Percentiles rank a stretch among this genome's conserved stretches.
phyloP scores from a whole-genome alignment of 2,113 vertebrate genomes.

The Tychaedon coryphoeus region DNA sequence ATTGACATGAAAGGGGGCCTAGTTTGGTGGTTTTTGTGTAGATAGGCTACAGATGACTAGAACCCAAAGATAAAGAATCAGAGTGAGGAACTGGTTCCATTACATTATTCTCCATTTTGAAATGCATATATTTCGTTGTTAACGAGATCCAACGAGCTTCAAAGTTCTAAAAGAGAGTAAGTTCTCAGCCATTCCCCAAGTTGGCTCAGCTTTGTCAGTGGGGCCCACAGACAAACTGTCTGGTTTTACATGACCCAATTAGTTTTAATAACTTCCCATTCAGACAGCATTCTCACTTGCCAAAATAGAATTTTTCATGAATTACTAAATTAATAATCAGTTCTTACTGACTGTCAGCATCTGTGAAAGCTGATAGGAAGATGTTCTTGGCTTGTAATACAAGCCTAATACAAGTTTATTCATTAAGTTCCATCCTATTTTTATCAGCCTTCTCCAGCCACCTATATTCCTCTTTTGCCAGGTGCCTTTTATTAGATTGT shows the following conservation, averaged over 20 bases:
- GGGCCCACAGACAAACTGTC: background rate
- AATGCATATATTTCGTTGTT: background rate
- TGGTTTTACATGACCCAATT: background rate
- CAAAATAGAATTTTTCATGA: conserved; percentile 32
- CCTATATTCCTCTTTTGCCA: background rate
- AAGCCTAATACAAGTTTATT: background rate
- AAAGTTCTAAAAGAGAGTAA: background rate
- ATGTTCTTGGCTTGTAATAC: background rate
- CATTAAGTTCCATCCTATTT: background rate
- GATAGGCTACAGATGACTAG: background rate
- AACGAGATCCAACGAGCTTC: background rate
- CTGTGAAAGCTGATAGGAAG: background rate
- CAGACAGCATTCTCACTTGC: background rate
- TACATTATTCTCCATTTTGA: background rate
- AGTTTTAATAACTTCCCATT: background rate
- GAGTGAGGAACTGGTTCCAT: background rate
- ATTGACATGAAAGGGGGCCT: background rate
- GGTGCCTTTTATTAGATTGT: background rate
- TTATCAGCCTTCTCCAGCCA: background rate
- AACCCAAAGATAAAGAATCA: background rate
- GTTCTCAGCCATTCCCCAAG: background rate
- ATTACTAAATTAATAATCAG: conserved; percentile 34
- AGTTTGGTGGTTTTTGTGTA: background rate
- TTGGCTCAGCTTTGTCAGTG: background rate
- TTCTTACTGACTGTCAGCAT: background rate